Conservation (phyloP, 2,888 invertebrate species). For the Ormia ochracea region DNA sequence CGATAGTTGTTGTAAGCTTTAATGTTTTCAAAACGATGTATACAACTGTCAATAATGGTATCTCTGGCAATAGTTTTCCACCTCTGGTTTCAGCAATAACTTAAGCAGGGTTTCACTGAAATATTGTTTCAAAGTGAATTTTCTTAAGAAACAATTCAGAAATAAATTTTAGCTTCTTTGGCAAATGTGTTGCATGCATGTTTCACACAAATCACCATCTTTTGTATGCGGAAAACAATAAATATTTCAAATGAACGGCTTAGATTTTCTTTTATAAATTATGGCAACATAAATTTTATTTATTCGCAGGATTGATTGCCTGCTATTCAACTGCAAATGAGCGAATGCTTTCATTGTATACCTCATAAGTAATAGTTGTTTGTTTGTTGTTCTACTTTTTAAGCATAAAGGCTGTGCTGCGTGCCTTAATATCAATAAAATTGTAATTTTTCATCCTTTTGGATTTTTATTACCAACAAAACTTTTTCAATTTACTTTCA, state of each 20-base stretch:
- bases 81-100: too few relatives aligned
- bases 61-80: too few relatives aligned
- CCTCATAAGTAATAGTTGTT: neutral
- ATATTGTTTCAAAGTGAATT: too few relatives aligned
- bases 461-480: slow-evolving; percentile 40
- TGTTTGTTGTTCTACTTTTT: neutral
- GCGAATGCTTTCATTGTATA: neutral
- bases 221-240: too few relatives aligned
- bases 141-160: too few relatives aligned
- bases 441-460: slow-evolving; percentile 16
- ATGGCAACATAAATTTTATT: slow-evolving; percentile 5
- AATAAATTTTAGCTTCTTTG: too few relatives aligned
- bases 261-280: neutral
- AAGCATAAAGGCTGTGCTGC: slow-evolving; percentile 19
- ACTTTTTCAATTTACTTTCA: slow-evolving; percentile 52
- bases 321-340: neutral
- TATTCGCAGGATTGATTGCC: neutral
- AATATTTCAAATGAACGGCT: neutral
- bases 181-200: too few relatives aligned
- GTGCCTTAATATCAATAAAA: slow-evolving; percentile 44
- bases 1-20: too few relatives aligned
- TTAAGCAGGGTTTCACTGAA: too few relatives aligned
- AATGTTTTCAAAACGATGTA: too few relatives aligned
- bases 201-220: too few relatives aligned
- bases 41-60: too few relatives aligned